Evolutionary conservation across 2,797 vertebrate species (phyloP).

Genomic region (Bothrops alternatus): DNA sequence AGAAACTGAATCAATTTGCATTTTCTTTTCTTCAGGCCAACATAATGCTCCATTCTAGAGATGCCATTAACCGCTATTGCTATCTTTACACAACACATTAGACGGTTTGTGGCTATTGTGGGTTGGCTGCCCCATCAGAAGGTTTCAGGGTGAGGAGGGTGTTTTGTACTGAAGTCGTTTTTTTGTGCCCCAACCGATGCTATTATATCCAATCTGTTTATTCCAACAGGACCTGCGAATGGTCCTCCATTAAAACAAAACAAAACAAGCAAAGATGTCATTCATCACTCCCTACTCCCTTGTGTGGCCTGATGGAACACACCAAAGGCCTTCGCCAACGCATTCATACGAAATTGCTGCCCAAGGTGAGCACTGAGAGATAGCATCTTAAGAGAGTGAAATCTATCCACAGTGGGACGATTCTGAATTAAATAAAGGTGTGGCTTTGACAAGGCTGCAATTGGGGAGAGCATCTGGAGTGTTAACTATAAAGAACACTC

Average conservation of each 20-base stretch:
- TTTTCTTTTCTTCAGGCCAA: constrained; percentile 70
- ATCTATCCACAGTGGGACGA: constrained; percentile 21
- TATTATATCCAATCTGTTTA: constrained; percentile 66
- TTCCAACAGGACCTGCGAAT: constrained; percentile 61
- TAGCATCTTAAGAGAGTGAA: constrained; percentile 44
- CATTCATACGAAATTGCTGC: constrained; percentile 8
- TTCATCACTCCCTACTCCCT: constrained; percentile 41
- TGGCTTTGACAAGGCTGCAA: neutral
- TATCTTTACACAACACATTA: constrained; percentile 58
- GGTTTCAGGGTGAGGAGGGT: constrained; percentile 75
- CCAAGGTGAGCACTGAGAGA: constrained; percentile 41
- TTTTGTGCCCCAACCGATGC: neutral
- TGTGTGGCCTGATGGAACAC: constrained; percentile 35
- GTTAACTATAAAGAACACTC: constrained; percentile 26
- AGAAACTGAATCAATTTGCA: constrained; percentile 67
- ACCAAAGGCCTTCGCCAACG: constrained; percentile 41
- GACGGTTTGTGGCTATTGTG: constrained; percentile 59
- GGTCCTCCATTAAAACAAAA: constrained; percentile 1
- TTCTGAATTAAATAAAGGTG: constrained; percentile 22
- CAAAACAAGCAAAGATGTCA: constrained; percentile 36
- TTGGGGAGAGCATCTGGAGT: constrained; percentile 33
- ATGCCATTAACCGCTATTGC: constrained; percentile 67
- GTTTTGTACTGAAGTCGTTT: constrained; percentile 75
- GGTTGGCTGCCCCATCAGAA: constrained; percentile 76
- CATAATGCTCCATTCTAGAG: constrained; percentile 65